A percentile compares a stretch with the other conserved stretches of the same genome.
These are phyloP conservation scores for Pluvialis apricaria DNA, from an alignment of 2,113 vertebrate genomes.

Conservation along the genomic window DNA sequence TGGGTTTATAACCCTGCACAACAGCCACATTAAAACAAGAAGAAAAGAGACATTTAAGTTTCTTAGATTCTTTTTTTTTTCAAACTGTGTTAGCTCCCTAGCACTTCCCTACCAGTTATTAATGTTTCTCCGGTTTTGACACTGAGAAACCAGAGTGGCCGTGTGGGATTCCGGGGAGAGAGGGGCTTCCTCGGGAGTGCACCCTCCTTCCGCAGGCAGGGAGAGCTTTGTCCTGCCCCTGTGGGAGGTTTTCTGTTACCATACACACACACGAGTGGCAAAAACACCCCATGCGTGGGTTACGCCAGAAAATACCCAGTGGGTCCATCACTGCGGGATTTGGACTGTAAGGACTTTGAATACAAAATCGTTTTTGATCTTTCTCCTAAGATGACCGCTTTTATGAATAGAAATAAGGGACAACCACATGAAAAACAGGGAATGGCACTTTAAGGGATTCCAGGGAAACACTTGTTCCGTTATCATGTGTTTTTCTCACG, in stretches of 20 bases:
- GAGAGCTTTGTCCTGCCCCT: neutral
- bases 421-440: neutral
- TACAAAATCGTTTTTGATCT: neutral
- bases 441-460: neutral
- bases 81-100: too few relatives aligned
- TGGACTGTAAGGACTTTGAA: neutral
- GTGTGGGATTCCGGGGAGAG: rapidly evolving
- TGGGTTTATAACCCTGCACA: neutral
- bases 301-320: neutral
- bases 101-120: neutral
- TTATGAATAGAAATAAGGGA: neutral
- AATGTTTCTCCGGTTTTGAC: neutral
- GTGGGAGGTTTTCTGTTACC: neutral
- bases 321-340: neutral
- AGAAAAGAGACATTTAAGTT: neutral
- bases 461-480: neutral
- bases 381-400: neutral
- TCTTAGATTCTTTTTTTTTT: neutral
- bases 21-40: neutral
- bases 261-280: neutral
- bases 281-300: rapidly evolving
- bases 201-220: neutral
- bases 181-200: too few relatives aligned
- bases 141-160: neutral
- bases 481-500: neutral